phyloP scores from a whole-genome alignment of 2,797 vertebrate genomes.

The Carcharodon carcharias region DNA sequence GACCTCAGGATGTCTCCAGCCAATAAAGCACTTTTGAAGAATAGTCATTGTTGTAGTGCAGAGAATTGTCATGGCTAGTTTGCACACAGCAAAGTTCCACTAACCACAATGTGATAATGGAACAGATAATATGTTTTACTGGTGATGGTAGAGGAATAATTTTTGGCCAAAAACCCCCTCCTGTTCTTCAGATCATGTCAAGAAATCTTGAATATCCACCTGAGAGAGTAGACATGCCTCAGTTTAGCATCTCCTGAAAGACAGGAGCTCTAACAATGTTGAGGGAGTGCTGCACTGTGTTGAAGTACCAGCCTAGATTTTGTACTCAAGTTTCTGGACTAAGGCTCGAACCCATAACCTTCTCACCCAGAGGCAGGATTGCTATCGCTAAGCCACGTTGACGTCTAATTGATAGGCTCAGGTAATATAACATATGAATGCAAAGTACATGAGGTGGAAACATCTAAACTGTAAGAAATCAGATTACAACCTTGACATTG shows the following conservation, averaged over 20 bases:
- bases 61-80: background rate
- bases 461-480: background rate
- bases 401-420: background rate
- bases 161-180: background rate
- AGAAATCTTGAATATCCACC: background rate
- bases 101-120: background rate
- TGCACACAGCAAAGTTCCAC: background rate
- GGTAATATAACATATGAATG: background rate
- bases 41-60: background rate
- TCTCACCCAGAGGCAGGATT: background rate
- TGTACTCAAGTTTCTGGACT: background rate
- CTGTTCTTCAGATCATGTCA: background rate
- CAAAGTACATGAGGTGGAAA: background rate
- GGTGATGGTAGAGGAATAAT: background rate
- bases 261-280: background rate
- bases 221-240: background rate
- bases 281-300: background rate
- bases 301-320: background rate
- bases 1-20: background rate
- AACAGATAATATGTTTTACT: background rate
- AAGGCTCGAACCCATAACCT: background rate
- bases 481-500: background rate
- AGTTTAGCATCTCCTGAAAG: background rate
- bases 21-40: background rate
- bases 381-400: background rate